A percentile compares a stretch with the other conserved stretches of the same genome.
These are phyloP conservation scores for Danio albolineatus DNA, from an alignment of 2,797 vertebrate genomes.

Conservation along the genomic window DNA sequence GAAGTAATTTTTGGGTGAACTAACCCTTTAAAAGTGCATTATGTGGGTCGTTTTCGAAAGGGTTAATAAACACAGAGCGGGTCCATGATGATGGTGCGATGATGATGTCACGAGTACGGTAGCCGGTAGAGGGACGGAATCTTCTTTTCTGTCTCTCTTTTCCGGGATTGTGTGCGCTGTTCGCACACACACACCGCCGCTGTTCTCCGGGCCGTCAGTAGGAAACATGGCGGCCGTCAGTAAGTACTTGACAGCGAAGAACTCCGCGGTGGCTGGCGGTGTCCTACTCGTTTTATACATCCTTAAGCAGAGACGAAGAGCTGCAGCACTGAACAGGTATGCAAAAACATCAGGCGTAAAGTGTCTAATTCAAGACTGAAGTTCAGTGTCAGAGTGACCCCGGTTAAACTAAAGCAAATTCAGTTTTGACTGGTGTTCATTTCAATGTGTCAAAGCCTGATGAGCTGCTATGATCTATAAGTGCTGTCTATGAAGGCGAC, in stretches of 20 bases:
- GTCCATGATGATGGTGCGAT: constrained; percentile 19
- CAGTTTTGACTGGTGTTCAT: not conserved
- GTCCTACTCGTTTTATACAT: constrained; percentile 83
- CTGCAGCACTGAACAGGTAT: constrained; percentile 75
- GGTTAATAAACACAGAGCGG: constrained; percentile 5
- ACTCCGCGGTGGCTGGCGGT: constrained; percentile 86
- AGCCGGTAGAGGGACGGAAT: constrained; percentile 21
- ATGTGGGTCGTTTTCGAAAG: not conserved
- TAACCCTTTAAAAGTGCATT: too few relatives aligned
- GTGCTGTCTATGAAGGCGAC: not conserved
- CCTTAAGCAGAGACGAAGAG: constrained; percentile 76
- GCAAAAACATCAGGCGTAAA: not conserved
- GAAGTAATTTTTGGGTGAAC: too few relatives aligned
- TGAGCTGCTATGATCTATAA: not conserved
- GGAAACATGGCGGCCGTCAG: constrained; percentile 90
- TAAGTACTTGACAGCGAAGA: constrained; percentile 87
- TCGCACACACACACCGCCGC: not conserved
- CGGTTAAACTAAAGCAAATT: not conserved
- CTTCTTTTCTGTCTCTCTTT: not conserved
- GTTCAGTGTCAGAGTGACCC: constrained; percentile 30
- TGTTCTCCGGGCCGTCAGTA: constrained; percentile 40
- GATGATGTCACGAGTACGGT: constrained; percentile 25
- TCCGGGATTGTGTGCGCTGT: not conserved
- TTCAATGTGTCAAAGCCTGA: constrained; percentile 4
- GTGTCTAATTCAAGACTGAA: not conserved